Base-by-base conservation (phyloP, 2,888 invertebrate genomes). In the Campaea margaritaria region DNA sequence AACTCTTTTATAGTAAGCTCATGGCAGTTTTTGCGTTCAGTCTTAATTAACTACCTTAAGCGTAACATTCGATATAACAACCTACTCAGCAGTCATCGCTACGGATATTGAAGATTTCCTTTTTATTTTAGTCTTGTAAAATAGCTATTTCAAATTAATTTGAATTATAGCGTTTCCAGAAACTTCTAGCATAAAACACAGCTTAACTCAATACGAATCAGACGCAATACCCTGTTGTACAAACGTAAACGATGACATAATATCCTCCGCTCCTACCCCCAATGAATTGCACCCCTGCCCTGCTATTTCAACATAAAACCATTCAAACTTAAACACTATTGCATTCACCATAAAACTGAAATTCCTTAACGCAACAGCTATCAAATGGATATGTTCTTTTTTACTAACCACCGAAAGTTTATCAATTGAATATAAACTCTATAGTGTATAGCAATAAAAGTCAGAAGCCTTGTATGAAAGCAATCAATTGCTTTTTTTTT, bases 201-300 rank as follows among this genome's bases (percentile, higher is more conserved):
- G 31, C 31, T 31, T 31, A 31, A 10, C 31, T 31, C 31, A 15
- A 34, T 42, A 56, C 46, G 45, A 58, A 60, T 63, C 58, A 43
- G 43, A 58, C 50, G 14, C 46, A 49, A 16, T 21, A 51, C 68
- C 70, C 2, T 21, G 69, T 74, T 70, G 55, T 62, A 72, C 73
- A 67, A 66, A 69, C 60, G 79, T 75, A 74, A 79, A 74, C 79
- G 75, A 82, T 85, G 81, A 84, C 82, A 82, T 85, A 85, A 86
- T 83, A 82, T 80, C 82, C 82, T 81, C 73, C 69, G 44, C 61
- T 64, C 70, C 74, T 64, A 74, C 78, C 78, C 21, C 82, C 73
- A 73, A 68, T 59, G 59, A 62, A 67, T 65, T 68, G 68, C 70
- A 73, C 77, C 78, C 78, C 49, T 52, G 14, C 54, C 78, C 51